Percentiles rank a stretch among this genome's conserved stretches.
These are phyloP conservation scores for Mormyrus iriodes DNA, from an alignment of 2,113 vertebrate genomes.

Conservation along the genomic window DNA sequence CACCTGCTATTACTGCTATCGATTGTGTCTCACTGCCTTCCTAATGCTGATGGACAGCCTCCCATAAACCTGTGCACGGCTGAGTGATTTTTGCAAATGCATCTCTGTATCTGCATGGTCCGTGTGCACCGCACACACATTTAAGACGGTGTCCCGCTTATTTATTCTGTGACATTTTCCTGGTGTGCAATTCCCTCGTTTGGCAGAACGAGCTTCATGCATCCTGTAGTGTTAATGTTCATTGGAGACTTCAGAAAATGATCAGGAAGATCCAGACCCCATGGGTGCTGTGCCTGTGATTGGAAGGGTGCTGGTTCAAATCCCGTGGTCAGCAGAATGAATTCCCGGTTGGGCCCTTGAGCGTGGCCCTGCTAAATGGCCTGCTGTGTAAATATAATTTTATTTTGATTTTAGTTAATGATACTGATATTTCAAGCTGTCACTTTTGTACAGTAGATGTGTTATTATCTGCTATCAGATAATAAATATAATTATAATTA, in stretches of 20 bases:
- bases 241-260: neutral
- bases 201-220: neutral
- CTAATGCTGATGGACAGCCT: slow-evolving; percentile 42
- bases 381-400: neutral
- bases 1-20: slow-evolving; percentile 29
- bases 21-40: slow-evolving; percentile 30
- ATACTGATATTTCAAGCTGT: neutral
- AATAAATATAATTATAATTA: no score
- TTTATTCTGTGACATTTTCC: neutral
- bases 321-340: neutral
- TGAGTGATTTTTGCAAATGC: slow-evolving; percentile 39
- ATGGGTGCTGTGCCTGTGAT: neutral
- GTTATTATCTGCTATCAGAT: slow-evolving; percentile 26
- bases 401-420: neutral
- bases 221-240: neutral
- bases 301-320: neutral
- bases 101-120: slow-evolving; percentile 32
- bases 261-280: neutral
- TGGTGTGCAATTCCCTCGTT: neutral
- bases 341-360: no score
- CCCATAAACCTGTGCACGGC: slow-evolving; percentile 42
- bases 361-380: neutral
- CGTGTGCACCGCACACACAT: neutral
- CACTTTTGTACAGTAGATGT: neutral
- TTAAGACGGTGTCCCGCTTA: neutral